A percentile compares a stretch with the other conserved stretches of the same genome.
Evolutionary conservation across 2,113 vertebrate genomes (phyloP).

Genomic region (Balaenoptera acutorostrata): DNA sequence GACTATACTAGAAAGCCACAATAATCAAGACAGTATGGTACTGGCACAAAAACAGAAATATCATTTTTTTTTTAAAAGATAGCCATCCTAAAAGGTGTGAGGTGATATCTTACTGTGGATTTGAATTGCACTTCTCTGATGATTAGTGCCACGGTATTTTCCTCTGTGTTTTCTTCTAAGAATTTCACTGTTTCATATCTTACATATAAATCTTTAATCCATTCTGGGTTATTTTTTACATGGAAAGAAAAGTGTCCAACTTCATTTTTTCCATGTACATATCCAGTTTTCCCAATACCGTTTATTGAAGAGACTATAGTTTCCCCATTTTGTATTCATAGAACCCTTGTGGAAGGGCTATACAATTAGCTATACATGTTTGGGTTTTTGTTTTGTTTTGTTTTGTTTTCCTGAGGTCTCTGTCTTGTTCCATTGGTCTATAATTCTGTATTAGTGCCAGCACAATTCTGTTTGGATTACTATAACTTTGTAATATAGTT

Average conservation of each 20-base stretch:
- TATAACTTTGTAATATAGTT: background rate
- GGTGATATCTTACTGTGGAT: background rate
- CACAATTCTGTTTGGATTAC: background rate
- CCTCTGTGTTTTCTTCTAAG: background rate
- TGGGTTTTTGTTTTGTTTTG: too few species aligned
- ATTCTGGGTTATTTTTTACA: background rate
- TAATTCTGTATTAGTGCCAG: background rate
- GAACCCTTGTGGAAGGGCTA: background rate
- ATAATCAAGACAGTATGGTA: too few species aligned
- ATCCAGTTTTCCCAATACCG: background rate
- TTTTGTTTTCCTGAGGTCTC: background rate
- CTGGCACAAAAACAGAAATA: too few species aligned
- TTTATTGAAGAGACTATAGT: background rate
- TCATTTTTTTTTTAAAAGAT: too few species aligned
- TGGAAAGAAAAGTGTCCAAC: background rate
- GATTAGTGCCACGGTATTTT: background rate
- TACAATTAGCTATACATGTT: background rate
- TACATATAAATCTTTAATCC: background rate
- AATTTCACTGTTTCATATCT: background rate
- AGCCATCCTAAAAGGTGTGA: background rate
- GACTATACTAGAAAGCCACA: too few species aligned
- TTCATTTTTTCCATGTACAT: background rate
- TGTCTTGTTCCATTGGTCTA: background rate
- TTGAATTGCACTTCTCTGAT: background rate
- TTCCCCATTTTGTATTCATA: background rate